Conservation (phyloP, 2,797 vertebrate species). For the Danio choprae region DNA sequence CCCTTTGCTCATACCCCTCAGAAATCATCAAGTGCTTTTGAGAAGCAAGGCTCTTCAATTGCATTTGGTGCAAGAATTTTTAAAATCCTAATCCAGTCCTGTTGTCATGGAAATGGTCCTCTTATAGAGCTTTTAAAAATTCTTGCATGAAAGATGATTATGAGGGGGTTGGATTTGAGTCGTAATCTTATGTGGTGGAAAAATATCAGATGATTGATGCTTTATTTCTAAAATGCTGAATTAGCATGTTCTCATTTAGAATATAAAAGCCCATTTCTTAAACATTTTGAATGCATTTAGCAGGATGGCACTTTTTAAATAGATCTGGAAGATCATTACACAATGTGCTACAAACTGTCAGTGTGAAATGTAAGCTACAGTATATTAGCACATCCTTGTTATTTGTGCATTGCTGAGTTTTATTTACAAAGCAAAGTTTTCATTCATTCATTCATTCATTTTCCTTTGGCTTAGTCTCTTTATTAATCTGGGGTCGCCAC, state of each 20-base stretch:
- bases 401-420: constrained; percentile 1
- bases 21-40: constrained; percentile 68
- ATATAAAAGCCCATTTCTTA: constrained; percentile 30
- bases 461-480: no score
- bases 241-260: constrained; percentile 47
- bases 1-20: constrained; percentile 47
- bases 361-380: not conserved
- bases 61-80: constrained; percentile 56
- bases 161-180: constrained; percentile 65
- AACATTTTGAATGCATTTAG: constrained; percentile 38
- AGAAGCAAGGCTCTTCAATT: constrained; percentile 76
- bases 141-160: constrained; percentile 69
- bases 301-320: constrained; percentile 2
- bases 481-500: no score
- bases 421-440: not conserved
- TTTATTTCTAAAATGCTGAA: constrained; percentile 55
- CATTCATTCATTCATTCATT: no score
- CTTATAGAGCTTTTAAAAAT: constrained; percentile 66
- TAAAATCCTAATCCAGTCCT: constrained; percentile 75
- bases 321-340: no score
- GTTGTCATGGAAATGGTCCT: constrained; percentile 83
- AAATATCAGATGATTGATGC: constrained; percentile 44
- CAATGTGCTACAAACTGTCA: no score
- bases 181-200: constrained; percentile 55
- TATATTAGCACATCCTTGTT: not conserved